Percentiles rank a stretch among this genome's conserved stretches.
Conservation (phyloP, 2,797 vertebrate species). For the Erethizon dorsatum region DNA sequence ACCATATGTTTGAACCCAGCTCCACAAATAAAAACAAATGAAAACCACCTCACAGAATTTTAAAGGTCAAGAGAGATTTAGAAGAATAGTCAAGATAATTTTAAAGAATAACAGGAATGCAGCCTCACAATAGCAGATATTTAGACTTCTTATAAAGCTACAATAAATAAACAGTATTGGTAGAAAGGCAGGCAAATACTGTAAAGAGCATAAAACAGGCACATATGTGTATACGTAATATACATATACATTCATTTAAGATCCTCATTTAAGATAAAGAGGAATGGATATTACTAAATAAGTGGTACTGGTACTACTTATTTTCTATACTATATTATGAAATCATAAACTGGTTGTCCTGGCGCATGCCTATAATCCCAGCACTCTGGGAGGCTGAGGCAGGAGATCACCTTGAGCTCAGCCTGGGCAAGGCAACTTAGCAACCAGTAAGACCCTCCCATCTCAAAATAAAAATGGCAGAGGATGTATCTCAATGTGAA, state of each 20-base stretch:
- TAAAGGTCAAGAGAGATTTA: conserved; percentile 32
- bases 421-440: neutral
- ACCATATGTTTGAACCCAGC: neutral
- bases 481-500: neutral
- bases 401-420: neutral
- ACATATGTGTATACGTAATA: neutral
- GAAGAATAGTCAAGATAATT: neutral
- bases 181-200: neutral
- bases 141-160: neutral
- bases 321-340: neutral
- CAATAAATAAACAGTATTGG: neutral
- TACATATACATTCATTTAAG: neutral
- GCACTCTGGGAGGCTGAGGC: neutral
- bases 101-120: neutral
- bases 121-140: neutral
- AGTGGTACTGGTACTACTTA: neutral
- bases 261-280: neutral
- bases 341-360: neutral
- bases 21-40: neutral
- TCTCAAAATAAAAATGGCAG: neutral
- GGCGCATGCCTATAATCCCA: neutral
- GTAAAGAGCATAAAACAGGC: neutral
- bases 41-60: neutral
- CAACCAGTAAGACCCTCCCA: neutral
- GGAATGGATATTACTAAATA: neutral